A percentile compares a stretch with the other conserved stretches of the same genome.
Conservation (phyloP, 2,113 vertebrate genomes). For the Pseudonaja textilis region DNA sequence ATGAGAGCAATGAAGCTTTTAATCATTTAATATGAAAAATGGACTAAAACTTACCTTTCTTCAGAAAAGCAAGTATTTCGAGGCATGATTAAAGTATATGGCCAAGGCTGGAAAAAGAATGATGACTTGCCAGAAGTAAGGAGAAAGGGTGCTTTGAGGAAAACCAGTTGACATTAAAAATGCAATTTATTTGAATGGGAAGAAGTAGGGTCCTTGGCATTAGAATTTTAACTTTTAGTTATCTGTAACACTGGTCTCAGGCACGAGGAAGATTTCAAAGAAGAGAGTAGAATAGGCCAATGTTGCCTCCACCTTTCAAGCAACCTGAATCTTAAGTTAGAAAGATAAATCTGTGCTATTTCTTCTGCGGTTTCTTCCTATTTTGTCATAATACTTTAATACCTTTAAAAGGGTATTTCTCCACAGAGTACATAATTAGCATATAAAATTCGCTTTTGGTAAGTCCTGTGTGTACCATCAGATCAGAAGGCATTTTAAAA, state of each 20-base stretch:
- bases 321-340: not conserved
- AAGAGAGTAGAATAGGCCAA: not conserved
- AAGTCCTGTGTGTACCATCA: not conserved
- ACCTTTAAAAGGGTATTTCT: not conserved
- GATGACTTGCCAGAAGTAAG: constrained; percentile 6
- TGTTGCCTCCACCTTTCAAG: not conserved
- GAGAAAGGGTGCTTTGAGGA: not conserved
- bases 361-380: not conserved
- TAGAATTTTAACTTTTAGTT: not conserved
- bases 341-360: not conserved
- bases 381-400: not conserved
- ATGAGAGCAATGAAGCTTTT: constrained; percentile 7
- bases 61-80: constrained; percentile 8
- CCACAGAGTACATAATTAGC: not conserved
- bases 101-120: not conserved
- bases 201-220: not conserved
- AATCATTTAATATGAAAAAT: not conserved
- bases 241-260: not conserved
- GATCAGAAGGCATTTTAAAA: not conserved
- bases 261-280: constrained; percentile 9
- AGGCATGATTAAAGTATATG: not conserved
- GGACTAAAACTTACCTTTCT: not conserved
- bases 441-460: not conserved
- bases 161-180: not conserved
- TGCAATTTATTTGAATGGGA: not conserved